phyloP scores from a whole-genome alignment of 2,797 vertebrate species.

The Alca torda region DNA sequence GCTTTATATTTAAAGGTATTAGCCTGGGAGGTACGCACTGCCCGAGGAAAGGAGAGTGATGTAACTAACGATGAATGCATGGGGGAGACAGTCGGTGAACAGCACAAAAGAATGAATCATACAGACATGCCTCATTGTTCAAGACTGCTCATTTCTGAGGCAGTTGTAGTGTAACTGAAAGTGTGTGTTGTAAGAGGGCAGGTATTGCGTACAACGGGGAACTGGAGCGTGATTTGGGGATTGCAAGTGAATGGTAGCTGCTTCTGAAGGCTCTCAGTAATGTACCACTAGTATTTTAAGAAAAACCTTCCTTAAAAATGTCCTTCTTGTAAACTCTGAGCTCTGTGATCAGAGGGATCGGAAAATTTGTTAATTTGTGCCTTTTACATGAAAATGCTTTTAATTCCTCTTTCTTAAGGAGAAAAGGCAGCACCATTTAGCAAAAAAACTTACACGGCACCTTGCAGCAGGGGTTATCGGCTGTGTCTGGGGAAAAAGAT shows the following conservation, averaged over 20 bases:
- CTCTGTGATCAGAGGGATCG: neutral
- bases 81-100: neutral
- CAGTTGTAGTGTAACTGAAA: neutral
- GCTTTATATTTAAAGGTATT: constrained; percentile 32
- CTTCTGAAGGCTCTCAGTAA: neutral
- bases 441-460: neutral
- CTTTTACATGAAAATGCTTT: neutral
- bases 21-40: neutral
- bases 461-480: neutral
- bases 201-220: neutral
- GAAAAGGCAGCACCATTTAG: neutral
- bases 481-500: accelerated
- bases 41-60: constrained; percentile 12
- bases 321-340: neutral
- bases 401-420: neutral
- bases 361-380: neutral
- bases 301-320: neutral
- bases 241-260: neutral
- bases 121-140: neutral
- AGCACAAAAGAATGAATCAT: constrained; percentile 33
- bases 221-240: neutral
- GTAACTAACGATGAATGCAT: constrained; percentile 11
- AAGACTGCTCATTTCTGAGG: neutral
- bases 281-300: neutral
- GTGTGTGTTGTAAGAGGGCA: neutral